phyloP scores from a whole-genome alignment of 2,113 vertebrate species.

The Mystacornis crossleyi region DNA sequence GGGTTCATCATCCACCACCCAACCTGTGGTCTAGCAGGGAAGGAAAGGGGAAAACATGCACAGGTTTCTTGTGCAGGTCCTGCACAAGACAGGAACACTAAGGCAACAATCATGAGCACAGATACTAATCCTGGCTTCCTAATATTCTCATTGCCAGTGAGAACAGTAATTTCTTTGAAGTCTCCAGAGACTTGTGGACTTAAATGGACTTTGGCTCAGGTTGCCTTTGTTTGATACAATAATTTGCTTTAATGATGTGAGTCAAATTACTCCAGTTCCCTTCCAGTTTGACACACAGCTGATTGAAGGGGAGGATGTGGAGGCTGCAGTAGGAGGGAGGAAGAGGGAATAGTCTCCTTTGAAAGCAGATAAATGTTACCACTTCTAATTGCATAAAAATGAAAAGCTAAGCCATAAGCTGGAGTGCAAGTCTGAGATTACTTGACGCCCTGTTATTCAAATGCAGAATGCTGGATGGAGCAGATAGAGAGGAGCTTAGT shows the following conservation, averaged over 20 bases:
- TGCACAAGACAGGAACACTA: neutral
- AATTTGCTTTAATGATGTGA: neutral
- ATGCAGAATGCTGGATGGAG: neutral
- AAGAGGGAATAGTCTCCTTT: neutral
- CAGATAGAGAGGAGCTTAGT: slow-evolving; percentile 17
- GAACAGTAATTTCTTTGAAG: neutral
- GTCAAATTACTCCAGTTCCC: neutral
- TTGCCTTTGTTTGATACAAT: neutral
- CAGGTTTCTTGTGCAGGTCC: neutral
- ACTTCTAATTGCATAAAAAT: slow-evolving; percentile 18
- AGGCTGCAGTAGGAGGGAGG: neutral
- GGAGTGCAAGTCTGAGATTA: neutral
- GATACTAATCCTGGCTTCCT: neutral
- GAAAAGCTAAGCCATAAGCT: slow-evolving; percentile 29
- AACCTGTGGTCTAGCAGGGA: neutral
- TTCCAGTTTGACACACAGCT: neutral
- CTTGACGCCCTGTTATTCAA: neutral
- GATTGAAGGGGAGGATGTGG: neutral
- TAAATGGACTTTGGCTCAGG: neutral
- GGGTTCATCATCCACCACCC: neutral
- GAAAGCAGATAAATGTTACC: slow-evolving; percentile 15
- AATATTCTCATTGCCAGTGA: neutral
- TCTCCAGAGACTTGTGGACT: neutral
- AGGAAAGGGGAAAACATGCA: neutral
- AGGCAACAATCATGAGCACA: rapidly evolving